Base-by-base conservation (phyloP, 35 echinoderm and acorn worm species). In the Heliocidaris tuberculata region DNA sequence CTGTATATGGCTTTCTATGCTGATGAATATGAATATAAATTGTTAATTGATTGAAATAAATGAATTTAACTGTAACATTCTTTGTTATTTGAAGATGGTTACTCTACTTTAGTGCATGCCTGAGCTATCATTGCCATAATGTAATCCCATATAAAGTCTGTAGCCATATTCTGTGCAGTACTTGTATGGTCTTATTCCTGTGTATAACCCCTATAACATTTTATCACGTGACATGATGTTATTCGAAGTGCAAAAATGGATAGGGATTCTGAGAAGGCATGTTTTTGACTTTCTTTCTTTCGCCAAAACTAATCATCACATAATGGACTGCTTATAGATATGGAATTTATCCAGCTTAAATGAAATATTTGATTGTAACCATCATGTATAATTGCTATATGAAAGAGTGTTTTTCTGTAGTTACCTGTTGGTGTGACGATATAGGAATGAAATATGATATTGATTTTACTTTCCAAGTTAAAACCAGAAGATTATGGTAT, bases 1-100 rank as follows among this genome's bases (percentile, higher is more conserved):
- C 90, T 92, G 90, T 92, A 92, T 92, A 92, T 92, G 31, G 90
- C 90, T 92, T 92, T 92, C n/a, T n/a, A 54, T 49, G 24, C 16
- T 92, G 90, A 49, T 49, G 24, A 92, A 47, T 92, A 92, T 56
- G 90, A 92, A 92, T 92, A 56, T 30, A n/a, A n/a, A n/a, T 47
- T 27, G 90, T 92, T 13, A 30, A 21, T 47, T 92, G 90, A 12
- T 92, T 54, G 19, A 92, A 50, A 92, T 54, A 54, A 56, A 92
- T 50, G n/a, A 92, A 50, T 56, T 50, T 32, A 88, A 35, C 30
- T 35, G 47, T 30, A 0, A 50, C 42, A 92, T 56, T 92, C 47
- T 50, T 48, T 24, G 24, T 92, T 21, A 92, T 56, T 48, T 50
- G 50, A 13, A 48, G 31, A 8, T 48, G n/a, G 15, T 92, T 24